Evolutionary conservation across 1,140 invertebrate genomes (phyloP).

Genomic region (Ericerus pela): DNA sequence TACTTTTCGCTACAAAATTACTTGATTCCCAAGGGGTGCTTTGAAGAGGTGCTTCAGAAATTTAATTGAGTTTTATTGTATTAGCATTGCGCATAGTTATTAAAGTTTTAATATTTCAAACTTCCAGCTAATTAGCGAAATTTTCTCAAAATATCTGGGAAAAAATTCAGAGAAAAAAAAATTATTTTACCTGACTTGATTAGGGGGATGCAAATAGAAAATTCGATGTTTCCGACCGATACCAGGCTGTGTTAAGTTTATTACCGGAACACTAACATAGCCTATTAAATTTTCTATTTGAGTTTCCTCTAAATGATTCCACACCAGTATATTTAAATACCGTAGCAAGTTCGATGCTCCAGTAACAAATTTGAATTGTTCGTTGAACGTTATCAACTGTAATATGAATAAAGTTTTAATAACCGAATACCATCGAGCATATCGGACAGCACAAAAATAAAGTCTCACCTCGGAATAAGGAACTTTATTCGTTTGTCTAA

Average conservation of each 20-base stretch:
- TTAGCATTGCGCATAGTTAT: too few species aligned
- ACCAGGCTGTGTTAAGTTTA: neutral
- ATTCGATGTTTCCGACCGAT: neutral
- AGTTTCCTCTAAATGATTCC: constrained; percentile 38
- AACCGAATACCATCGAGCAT: neutral
- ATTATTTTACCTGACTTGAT: neutral
- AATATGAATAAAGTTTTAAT: constrained; percentile 28
- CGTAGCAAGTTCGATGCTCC: constrained; percentile 50
- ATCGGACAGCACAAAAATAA: neutral
- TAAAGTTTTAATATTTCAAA: too few species aligned
- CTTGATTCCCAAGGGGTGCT: too few species aligned
- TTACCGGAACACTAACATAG: neutral
- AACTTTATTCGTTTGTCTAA: constrained; percentile 20
- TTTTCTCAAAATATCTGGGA: too few species aligned
- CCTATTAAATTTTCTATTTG: neutral
- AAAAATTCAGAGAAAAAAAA: too few species aligned
- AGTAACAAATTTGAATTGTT: constrained; percentile 54
- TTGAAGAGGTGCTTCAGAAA: too few species aligned
- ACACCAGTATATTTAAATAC: constrained; percentile 71
- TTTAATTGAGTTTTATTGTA: too few species aligned
- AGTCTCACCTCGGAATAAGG: constrained; percentile 23
- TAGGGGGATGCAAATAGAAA: neutral
- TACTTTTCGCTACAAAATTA: too few species aligned
- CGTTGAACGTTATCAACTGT: constrained; percentile 53
- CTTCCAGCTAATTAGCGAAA: too few species aligned